These are phyloP conservation scores for Molanna angustata DNA, from an alignment of 2,888 invertebrate genomes.

Conservation along the genomic window DNA sequence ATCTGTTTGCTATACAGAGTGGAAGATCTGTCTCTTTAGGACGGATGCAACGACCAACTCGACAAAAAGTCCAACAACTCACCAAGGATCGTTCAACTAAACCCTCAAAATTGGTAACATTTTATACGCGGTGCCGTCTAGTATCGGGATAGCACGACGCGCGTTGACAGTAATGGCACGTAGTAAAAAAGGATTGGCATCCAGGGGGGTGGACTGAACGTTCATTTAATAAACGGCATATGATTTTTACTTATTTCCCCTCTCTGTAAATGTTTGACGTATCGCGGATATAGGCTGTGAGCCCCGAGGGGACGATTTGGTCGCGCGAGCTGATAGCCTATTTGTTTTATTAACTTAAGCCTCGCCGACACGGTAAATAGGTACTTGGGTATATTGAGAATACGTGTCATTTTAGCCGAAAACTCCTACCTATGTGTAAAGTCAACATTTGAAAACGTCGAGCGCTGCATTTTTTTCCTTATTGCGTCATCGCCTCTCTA, in stretches of 20 bases:
- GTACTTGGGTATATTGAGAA: conserved; percentile 29
- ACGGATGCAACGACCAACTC: neutral
- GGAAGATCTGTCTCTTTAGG: neutral
- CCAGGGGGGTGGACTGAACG: too few species aligned
- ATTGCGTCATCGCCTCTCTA: too few species aligned
- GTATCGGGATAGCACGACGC: too few species aligned
- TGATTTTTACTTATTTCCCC: neutral
- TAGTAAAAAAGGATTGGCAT: too few species aligned
- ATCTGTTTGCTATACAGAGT: conserved; percentile 22
- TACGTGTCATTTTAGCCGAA: conserved; percentile 12
- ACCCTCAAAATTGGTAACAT: neutral
- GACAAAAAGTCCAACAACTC: neutral
- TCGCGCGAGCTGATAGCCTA: conserved; percentile 26
- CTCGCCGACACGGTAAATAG: conserved; percentile 12
- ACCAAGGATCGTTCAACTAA: neutral
- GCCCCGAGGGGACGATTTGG: conserved; percentile 19
- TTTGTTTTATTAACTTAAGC: conserved; percentile 31
- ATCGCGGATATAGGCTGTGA: neutral
- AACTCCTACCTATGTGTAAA: conserved; percentile 7
- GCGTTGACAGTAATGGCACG: too few species aligned
- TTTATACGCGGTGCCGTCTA: too few species aligned
- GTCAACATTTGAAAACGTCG: conserved; percentile 14
- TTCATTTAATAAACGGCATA: too few species aligned
- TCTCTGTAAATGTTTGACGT: neutral
- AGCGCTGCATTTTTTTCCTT: conserved; percentile 11